Evolutionary conservation across 1,140 invertebrate genomes (phyloP).

Genomic region (Nasonia longicornis): DNA sequence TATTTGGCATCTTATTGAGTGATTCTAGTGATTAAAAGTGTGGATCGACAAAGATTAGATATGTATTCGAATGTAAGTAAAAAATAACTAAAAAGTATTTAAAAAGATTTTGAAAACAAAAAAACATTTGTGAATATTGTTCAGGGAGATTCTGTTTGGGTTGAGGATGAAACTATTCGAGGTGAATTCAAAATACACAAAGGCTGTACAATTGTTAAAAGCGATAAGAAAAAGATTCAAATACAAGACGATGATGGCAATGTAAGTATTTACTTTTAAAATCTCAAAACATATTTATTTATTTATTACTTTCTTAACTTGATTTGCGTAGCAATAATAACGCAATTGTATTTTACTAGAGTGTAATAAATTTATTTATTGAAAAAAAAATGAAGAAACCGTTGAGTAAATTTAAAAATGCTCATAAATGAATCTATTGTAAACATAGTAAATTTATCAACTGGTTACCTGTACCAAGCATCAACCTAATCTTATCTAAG

Average conservation of each 20-base stretch:
- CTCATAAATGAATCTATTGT: neutral
- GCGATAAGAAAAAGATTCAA: constrained; percentile 78
- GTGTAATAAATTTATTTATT: too few relatives aligned
- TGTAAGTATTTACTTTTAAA: constrained; percentile 62
- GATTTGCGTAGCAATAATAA: neutral
- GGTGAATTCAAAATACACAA: constrained; percentile 95
- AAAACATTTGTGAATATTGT: neutral
- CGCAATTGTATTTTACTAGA: neutral
- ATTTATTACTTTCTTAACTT: neutral
- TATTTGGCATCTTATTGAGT: too few relatives aligned
- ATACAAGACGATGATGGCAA: constrained; percentile 93
- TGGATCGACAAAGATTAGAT: neutral
- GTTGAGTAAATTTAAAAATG: neutral
- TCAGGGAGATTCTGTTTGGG: constrained; percentile 98
- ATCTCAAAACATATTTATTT: too few relatives aligned
- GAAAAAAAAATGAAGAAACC: neutral
- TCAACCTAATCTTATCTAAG: neutral
- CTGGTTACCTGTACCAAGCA: neutral
- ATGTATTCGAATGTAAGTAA: constrained; percentile 14
- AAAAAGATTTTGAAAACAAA: neutral
- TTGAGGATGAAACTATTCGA: constrained; percentile 88
- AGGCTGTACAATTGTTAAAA: constrained; percentile 92
- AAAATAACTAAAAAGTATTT: neutral
- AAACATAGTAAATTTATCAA: neutral
- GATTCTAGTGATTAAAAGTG: too few relatives aligned